Percentiles rank a stretch among this genome's conserved stretches.
Evolutionary conservation across 2,797 vertebrate species (phyloP).

Genomic region (Myiotriccus ornatus): DNA sequence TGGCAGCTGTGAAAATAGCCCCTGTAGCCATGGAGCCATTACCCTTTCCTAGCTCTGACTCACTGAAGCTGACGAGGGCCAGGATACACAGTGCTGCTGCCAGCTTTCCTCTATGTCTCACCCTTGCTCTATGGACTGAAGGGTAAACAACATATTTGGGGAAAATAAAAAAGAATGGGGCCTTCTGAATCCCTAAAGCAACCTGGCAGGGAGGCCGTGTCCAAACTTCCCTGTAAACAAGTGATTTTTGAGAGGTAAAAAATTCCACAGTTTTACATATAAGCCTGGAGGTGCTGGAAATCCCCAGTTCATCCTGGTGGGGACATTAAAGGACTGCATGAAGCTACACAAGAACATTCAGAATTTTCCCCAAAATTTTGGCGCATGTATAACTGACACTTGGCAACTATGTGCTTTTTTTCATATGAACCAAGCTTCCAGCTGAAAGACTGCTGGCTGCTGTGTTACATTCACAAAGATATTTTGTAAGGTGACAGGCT

Average conservation of each 20-base stretch:
- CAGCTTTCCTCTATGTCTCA: slow-evolving; percentile 2
- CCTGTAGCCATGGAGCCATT: not conserved
- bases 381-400: not conserved
- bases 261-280: not conserved
- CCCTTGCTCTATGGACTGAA: not conserved
- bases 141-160: not conserved
- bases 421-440: not conserved
- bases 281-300: slow-evolving; percentile 24
- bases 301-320: not conserved
- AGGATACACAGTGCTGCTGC: slow-evolving; percentile 6
- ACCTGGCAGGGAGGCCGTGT: not conserved
- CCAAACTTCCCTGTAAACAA: slow-evolving; percentile 15
- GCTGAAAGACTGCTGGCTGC: not conserved
- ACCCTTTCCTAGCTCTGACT: not conserved
- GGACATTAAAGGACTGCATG: not conserved
- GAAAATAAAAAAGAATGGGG: slow-evolving; percentile 10
- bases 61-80: not conserved
- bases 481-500: not conserved
- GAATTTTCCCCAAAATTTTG: not conserved
- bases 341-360: not conserved
- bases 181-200: slow-evolving; percentile 5
- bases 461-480: not conserved
- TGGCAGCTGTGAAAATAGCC: not conserved
- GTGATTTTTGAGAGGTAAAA: slow-evolving; percentile 14
- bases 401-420: not conserved